phyloP scores from a whole-genome alignment of 2,113 vertebrate genomes.

The Psettodes erumei region DNA sequence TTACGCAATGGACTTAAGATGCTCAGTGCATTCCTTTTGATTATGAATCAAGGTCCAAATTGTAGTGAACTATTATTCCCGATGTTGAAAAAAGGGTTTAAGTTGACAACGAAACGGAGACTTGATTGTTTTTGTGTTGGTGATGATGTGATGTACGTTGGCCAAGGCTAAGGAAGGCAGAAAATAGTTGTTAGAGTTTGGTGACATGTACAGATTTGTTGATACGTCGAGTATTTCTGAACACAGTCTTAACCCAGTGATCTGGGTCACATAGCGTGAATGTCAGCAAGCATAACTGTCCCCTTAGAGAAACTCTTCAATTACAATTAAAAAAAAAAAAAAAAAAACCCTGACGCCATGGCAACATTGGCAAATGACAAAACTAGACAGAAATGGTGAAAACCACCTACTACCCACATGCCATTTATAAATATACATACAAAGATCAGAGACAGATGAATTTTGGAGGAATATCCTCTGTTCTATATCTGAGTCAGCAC shows the following conservation, averaged over 20 bases:
- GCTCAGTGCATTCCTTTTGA: conserved; percentile 4
- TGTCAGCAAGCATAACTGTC: not conserved
- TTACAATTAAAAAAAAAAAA: not conserved
- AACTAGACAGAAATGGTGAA: not conserved
- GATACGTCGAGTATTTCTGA: no score
- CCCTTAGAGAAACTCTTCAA: not conserved
- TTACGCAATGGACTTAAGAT: conserved; percentile 47
- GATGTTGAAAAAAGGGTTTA: not conserved
- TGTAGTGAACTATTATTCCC: not conserved
- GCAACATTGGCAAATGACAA: not conserved
- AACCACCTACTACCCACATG: not conserved
- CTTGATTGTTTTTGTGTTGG: conserved; percentile 11
- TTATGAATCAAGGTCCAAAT: not conserved
- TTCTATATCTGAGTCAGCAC: not conserved
- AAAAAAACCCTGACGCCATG: not conserved
- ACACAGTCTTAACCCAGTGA: not conserved
- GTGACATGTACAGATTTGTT: not conserved
- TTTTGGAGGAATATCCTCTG: conserved; percentile 1
- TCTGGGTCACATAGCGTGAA: not conserved
- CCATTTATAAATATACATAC: not conserved
- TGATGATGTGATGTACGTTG: conserved; percentile 3
- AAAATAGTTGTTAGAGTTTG: not conserved
- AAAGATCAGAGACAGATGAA: not conserved
- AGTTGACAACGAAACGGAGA: not conserved
- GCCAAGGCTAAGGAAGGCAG: not conserved